Evolutionary conservation across 2,888 invertebrate genomes (phyloP).

Genomic region (Gymnosoma rotundatum): DNA sequence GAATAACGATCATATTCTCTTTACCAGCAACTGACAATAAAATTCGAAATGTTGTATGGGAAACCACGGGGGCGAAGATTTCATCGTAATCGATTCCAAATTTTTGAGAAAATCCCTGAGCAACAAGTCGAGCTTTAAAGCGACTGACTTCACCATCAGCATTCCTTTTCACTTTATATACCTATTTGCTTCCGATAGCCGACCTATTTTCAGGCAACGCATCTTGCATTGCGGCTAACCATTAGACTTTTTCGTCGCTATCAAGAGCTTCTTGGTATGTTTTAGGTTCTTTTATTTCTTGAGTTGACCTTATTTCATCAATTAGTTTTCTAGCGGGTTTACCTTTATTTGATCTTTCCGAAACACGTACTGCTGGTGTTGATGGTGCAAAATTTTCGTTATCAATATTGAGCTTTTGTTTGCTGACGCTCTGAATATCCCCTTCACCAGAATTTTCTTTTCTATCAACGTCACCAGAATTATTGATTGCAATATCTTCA

Average conservation of each 20-base stretch:
- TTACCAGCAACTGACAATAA: too few relatives aligned
- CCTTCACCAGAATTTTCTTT: conserved; percentile 10
- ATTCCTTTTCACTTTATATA: conserved; percentile 48
- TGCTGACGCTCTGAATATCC: background rate
- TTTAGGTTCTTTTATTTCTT: conserved; percentile 42
- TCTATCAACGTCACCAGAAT: background rate
- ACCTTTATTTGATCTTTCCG: conserved; percentile 49
- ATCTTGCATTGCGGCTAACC: conserved; percentile 46
- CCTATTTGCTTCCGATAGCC: conserved; percentile 72
- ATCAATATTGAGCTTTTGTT: background rate
- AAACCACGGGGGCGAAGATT: background rate
- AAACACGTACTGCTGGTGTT: background rate
- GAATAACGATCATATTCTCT: too few relatives aligned
- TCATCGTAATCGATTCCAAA: too few relatives aligned
- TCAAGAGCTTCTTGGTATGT: conserved; percentile 24
- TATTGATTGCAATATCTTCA: background rate
- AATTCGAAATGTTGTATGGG: too few relatives aligned
- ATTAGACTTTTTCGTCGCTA: conserved; percentile 18
- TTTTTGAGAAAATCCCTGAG: too few relatives aligned
- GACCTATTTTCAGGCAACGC: conserved; percentile 69
- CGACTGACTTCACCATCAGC: background rate
- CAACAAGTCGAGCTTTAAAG: too few relatives aligned
- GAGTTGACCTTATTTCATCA: conserved; percentile 38
- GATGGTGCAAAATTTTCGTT: too few relatives aligned
- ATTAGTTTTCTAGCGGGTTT: conserved; percentile 45